These are phyloP conservation scores for Falco peregrinus DNA, from an alignment of 2,797 vertebrate genomes.

Conservation along the genomic window DNA sequence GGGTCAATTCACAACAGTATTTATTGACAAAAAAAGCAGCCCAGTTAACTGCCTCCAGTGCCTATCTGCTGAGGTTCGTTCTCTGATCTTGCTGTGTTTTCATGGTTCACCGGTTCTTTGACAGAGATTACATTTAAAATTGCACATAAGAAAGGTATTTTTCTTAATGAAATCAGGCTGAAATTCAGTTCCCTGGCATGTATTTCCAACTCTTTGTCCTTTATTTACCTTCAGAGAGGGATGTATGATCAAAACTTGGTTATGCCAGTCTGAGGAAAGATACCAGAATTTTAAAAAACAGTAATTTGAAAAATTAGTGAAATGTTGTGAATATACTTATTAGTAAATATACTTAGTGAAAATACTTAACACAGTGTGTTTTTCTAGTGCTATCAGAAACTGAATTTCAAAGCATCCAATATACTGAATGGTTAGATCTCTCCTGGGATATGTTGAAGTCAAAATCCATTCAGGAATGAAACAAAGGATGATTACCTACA, in stretches of 20 bases:
- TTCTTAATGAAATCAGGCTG: not conserved
- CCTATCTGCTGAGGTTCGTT: not conserved
- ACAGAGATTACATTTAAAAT: not conserved
- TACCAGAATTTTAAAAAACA: accelerated
- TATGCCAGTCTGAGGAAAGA: not conserved
- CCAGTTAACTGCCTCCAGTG: not conserved
- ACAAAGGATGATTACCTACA: not conserved
- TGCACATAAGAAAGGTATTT: not conserved
- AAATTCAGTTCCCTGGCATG: not conserved
- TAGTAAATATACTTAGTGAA: not conserved
- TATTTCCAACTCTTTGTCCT: not conserved
- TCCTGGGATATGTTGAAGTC: not conserved
- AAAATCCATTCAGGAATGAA: not conserved
- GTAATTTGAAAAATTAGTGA: not conserved
- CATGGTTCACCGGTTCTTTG: not conserved
- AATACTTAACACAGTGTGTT: not conserved
- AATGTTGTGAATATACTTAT: too few species aligned
- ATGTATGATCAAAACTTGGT: not conserved
- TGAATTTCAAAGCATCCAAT: not conserved
- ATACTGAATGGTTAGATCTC: not conserved
- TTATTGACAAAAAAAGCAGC: not conserved
- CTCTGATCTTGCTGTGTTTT: not conserved
- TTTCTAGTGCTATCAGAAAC: not conserved
- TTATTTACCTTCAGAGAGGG: not conserved
- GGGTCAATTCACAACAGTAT: not conserved